These are phyloP conservation scores for Scolopax mira DNA, from an alignment of 2,113 vertebrate genomes.

Conservation along the genomic window DNA sequence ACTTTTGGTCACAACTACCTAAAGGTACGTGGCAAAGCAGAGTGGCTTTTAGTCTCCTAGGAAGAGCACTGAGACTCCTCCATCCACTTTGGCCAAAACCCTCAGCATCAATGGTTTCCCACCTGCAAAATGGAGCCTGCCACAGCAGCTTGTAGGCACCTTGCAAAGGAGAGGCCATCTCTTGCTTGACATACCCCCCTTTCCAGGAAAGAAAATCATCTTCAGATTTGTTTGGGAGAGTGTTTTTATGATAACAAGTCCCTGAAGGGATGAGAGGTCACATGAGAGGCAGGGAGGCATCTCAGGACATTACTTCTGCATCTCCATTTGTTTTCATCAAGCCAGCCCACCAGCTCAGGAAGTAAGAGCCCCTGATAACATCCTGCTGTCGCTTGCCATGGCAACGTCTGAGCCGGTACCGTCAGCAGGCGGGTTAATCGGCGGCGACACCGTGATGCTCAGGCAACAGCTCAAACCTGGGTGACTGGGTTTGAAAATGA, in stretches of 20 bases:
- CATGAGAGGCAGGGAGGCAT: background rate
- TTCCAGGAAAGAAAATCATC: background rate
- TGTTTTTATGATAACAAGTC: background rate
- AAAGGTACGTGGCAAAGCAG: background rate
- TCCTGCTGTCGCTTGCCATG: background rate
- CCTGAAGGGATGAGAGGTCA: background rate
- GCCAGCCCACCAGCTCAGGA: background rate
- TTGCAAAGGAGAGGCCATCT: background rate
- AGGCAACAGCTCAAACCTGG: background rate
- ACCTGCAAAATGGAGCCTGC: background rate
- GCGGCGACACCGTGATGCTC: fast-evolving
- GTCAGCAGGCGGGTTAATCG: background rate
- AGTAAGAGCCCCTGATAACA: background rate
- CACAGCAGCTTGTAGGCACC: background rate
- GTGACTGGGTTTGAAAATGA: background rate
- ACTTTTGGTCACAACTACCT: background rate
- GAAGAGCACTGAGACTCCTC: background rate
- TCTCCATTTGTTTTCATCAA: background rate
- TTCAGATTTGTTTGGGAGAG: background rate
- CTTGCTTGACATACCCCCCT: background rate
- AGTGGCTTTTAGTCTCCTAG: background rate
- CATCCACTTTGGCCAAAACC: background rate
- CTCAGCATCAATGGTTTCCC: background rate
- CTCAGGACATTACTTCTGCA: background rate
- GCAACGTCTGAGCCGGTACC: background rate